These are phyloP conservation scores for Amniataba percoides DNA, from an alignment of 2,797 vertebrate genomes.

Conservation along the genomic window DNA sequence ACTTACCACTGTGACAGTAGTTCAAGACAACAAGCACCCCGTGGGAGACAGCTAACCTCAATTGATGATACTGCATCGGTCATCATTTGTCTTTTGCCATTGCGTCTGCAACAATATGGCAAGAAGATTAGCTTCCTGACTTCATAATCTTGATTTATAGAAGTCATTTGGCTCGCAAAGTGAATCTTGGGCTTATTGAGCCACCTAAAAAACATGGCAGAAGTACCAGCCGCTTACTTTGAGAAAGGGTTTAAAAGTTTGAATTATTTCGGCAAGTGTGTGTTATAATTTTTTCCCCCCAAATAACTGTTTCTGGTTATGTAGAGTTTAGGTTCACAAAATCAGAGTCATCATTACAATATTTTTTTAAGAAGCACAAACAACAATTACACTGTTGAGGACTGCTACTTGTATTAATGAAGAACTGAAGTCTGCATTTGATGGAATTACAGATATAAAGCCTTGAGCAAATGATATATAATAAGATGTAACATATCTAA, in stretches of 20 bases:
- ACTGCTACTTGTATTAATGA: background rate
- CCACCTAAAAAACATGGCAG: slow-evolving; percentile 11
- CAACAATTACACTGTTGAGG: background rate
- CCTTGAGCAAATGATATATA: background rate
- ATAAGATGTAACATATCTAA: slow-evolving; percentile 10
- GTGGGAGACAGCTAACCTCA: slow-evolving; percentile 33
- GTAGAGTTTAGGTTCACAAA: background rate
- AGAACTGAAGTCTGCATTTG: background rate
- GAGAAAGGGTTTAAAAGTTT: slow-evolving; percentile 1
- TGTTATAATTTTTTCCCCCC: background rate
- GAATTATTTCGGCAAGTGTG: slow-evolving; percentile 12
- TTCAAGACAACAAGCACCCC: slow-evolving; percentile 28
- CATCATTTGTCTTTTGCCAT: slow-evolving; percentile 34
- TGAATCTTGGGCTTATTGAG: slow-evolving; percentile 18
- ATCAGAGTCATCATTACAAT: background rate
- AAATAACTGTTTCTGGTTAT: background rate
- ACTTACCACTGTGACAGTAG: slow-evolving; percentile 40
- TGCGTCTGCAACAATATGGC: slow-evolving; percentile 30
- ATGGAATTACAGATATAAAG: slow-evolving; percentile 1
- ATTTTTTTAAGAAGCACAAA: background rate
- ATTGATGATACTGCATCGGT: slow-evolving; percentile 40
- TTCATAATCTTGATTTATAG: slow-evolving; percentile 48
- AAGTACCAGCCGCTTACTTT: slow-evolving; percentile 16
- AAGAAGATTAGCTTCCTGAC: slow-evolving; percentile 35
- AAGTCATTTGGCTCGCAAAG: slow-evolving; percentile 30